Evolutionary conservation across 1,140 invertebrate species (phyloP), one percentile per base, ranked within the genome.

Genomic region (Helicoverpa zea): DNA sequence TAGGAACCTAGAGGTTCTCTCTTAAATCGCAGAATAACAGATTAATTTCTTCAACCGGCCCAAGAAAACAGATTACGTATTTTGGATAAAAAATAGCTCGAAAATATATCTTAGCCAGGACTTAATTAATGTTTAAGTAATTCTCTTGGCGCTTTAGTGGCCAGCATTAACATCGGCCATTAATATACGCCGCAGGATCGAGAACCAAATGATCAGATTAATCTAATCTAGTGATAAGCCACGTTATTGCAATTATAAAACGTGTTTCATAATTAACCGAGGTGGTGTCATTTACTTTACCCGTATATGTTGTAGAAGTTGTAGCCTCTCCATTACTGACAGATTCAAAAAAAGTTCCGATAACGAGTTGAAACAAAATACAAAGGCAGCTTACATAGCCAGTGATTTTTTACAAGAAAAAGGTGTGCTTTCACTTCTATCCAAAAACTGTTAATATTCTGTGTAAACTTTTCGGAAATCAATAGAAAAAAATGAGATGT

Each of bases 141-240:
- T 51, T 47, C 64, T 18, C 49, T 52, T 70, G 66, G 66, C 66
- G 16, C 49, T 70, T 52, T 70, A n/a, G 47, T 70, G 14, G 23
- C 49, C 47, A 14, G 47, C 49, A 70, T 70, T 70, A 70, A 70
- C 49, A 70, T 70, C 66, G 16, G 10, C 49, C 49, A 70, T 70
- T 70, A 70, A 70, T 70, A 70, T 29, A 30, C 52, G 49, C 66
- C 66, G 35, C 47, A 18, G 66, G 49, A 4, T 52, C 23, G 4
- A 70, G 66, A 54, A 18, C 47, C 23, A 52, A 70, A 70, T 54
- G 43, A 49, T 75, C 58, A 61, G 73, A 75, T 75, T 75, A 75
- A 83, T 83, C 70, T 80, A 76, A 79, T 82, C 81, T 82, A 72
- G 73, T 78, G 54, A 76, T 64, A 54, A 64, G 58, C 58, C 10